A percentile compares a stretch with the other conserved stretches of the same genome.
Conservation (phyloP, 2,113 vertebrate species). For the Zapus hudsonius region DNA sequence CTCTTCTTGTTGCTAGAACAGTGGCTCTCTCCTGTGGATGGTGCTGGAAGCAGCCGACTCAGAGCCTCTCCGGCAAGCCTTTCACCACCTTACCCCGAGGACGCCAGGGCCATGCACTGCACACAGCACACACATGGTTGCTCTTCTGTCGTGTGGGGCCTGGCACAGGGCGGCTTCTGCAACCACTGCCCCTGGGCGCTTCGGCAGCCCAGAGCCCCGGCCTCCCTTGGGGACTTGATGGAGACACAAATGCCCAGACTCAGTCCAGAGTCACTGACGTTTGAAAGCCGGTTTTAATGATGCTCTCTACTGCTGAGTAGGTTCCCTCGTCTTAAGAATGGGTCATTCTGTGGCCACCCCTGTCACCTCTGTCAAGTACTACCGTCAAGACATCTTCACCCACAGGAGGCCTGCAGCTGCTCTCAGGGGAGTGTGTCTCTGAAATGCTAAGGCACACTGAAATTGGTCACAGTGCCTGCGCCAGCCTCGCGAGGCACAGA, state of each 20-base stretch:
- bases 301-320: background rate
- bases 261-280: background rate
- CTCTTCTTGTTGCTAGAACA: background rate
- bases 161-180: background rate
- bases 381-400: background rate
- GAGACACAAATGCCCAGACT: background rate
- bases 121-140: background rate
- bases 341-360: background rate
- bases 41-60: too few species aligned
- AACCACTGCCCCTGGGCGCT: fast-evolving
- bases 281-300: background rate
- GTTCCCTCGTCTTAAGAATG: background rate
- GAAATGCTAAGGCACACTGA: background rate
- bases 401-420: background rate
- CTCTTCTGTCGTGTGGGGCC: background rate
- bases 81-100: background rate
- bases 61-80: fast-evolving
- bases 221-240: background rate
- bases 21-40: background rate
- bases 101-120: fast-evolving
- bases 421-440: background rate
- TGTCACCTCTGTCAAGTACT: background rate
- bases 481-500: background rate
- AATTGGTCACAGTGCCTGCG: fast-evolving
- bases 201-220: background rate